Evolutionary conservation across 2,113 vertebrate genomes (phyloP).

Genomic region (Monopterus albus): DNA sequence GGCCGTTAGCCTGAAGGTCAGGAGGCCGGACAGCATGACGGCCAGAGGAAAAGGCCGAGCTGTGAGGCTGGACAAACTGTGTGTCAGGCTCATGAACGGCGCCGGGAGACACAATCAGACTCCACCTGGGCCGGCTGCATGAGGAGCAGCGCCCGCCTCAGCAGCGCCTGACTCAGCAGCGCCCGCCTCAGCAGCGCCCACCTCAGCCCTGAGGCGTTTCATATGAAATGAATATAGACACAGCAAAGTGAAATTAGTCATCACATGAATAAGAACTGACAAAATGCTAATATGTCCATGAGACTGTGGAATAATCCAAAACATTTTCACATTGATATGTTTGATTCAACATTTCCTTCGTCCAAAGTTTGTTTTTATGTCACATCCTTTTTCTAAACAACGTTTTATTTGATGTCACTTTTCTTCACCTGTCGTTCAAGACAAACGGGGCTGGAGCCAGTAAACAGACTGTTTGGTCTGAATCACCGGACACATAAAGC

Average conservation of each 20-base stretch:
- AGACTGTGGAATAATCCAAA: neutral
- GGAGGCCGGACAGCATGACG: constrained; percentile 48
- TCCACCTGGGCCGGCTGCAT: neutral
- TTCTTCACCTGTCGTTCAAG: no score
- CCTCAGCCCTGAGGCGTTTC: no score
- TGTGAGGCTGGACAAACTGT: constrained; percentile 69
- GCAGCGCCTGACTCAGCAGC: no score
- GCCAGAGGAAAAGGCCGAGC: constrained; percentile 52
- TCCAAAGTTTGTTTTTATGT: no score
- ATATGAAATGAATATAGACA: no score
- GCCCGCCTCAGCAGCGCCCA: no score
- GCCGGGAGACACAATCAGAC: neutral
- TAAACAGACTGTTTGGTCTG: no score
- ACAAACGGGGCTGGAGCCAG: no score
- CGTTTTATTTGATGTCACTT: neutral
- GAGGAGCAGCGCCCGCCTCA: neutral
- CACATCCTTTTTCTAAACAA: neutral
- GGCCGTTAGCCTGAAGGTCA: constrained; percentile 42
- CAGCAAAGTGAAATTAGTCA: neutral
- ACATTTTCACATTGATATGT: no score
- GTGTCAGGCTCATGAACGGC: constrained; percentile 55
- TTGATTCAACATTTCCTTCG: neutral
- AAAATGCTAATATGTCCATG: no score
- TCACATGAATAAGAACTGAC: neutral
- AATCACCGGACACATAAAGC: no score